Base-by-base conservation (phyloP, 2,113 vertebrate species). In the Solenodon paradoxus region DNA sequence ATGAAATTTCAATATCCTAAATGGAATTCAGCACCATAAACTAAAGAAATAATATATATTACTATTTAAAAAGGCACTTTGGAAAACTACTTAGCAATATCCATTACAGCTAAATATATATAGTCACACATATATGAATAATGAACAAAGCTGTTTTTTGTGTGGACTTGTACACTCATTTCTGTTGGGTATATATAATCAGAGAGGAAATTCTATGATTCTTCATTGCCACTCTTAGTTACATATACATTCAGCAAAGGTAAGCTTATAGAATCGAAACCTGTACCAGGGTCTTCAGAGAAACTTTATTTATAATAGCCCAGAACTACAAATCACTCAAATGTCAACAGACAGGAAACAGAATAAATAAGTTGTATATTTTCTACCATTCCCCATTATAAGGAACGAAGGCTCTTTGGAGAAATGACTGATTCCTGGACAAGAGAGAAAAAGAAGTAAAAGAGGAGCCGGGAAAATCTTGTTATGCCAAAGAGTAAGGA, bases 241-340 rank as follows among this genome's bases (percentile, higher is more conserved):
- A 53, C 30, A 40, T 5, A 75, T 22, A 0, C 1, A 88, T 28
- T 30, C 9, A 11, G 28, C 2, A 59, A n/a, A 82, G 81, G 40
- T 83, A 15, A 86, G 68, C 61, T 53, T 19, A 61, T 22, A 40
- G 47, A 30, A 61, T 12, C 24, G 16, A 68, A 42, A 84, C 53
- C 49, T 26, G 38, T 26, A 28, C 12, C 84, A 35, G 9, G 7
- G 8, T 68, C 64, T 68, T 94, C 10, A 38, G 61, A 93, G 57
- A 24, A 38, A 15, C 20, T 77, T 77, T 89, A 40, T 81, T 79
- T 84, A 61, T 19, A 84, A 35, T 19, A 74, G 32, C 45, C n/a
- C 42, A 61, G 49, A 90, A 83, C 13, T 74, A n/a, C 57, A 91
- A 95, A 90, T 8, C 75, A 88, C n/a, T 63, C 28, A 88, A 74